Evolutionary conservation across 2,797 vertebrate species (phyloP).

Genomic region (Zenarchopterus dispar): DNA sequence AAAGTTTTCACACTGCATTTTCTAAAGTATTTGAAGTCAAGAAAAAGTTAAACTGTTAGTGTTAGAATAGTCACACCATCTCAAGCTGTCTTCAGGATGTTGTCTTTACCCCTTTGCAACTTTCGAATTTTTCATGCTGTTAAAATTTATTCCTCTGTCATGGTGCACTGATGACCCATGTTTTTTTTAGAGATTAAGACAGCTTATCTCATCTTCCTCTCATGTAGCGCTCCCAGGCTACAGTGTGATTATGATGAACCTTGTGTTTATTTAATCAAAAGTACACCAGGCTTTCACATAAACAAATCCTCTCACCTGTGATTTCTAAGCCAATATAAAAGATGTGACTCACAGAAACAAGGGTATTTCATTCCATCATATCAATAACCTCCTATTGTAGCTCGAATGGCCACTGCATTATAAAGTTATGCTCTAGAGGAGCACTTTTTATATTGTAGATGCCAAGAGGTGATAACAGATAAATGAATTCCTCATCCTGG

Average conservation of each 20-base stretch:
- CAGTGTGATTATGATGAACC: slow-evolving; percentile 14
- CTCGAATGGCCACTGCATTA: slow-evolving; percentile 40
- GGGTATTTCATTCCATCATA: slow-evolving; percentile 8
- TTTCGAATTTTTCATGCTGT: slow-evolving; percentile 22
- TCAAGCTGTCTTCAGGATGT: slow-evolving; percentile 5
- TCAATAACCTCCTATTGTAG: slow-evolving; percentile 31
- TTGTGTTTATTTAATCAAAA: too few relatives aligned
- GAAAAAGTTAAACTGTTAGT: background rate
- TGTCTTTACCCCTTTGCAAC: slow-evolving; percentile 12
- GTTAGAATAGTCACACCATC: slow-evolving; percentile 3
- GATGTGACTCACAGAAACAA: slow-evolving; percentile 22
- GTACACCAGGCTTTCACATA: slow-evolving; percentile 1
- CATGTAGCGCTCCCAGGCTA: slow-evolving; percentile 25
- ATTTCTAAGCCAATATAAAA: slow-evolving; percentile 22
- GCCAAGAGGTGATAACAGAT: slow-evolving; percentile 83
- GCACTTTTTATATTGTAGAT: slow-evolving; percentile 73
- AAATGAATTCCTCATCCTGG: slow-evolving; percentile 76
- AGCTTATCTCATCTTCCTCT: slow-evolving; percentile 33
- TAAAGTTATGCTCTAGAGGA: slow-evolving; percentile 40
- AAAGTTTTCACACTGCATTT: slow-evolving; percentile 1
- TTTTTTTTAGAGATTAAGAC: slow-evolving; percentile 45
- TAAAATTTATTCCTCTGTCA: slow-evolving; percentile 14
- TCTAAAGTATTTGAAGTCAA: background rate
- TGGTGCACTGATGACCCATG: slow-evolving; percentile 38
- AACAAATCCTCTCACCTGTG: slow-evolving; percentile 1